A percentile compares a stretch with the other conserved stretches of the same genome.
These are phyloP conservation scores for Vanessa tameamea DNA, from an alignment of 1,140 invertebrate species.

Conservation along the genomic window DNA sequence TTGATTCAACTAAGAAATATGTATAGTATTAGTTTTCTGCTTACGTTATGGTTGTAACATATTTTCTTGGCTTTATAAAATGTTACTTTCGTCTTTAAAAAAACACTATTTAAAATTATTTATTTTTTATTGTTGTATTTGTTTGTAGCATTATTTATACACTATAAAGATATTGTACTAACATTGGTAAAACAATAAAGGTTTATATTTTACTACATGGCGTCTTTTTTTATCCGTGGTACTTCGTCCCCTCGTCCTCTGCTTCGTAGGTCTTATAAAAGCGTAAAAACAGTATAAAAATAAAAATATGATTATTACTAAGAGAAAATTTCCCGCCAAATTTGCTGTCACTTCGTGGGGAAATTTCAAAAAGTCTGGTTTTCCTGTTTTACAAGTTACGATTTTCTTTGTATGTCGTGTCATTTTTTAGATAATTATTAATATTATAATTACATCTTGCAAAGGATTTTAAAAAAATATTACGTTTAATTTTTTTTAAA, in stretches of 20 bases:
- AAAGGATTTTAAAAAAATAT: too few relatives aligned
- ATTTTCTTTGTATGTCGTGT: not conserved
- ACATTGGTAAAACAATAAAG: conserved; percentile 25
- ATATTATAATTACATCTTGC: too few relatives aligned
- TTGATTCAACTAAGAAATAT: too few relatives aligned
- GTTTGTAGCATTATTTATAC: conserved; percentile 21
- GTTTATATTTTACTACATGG: conserved; percentile 29
- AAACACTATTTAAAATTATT: conserved; percentile 3
- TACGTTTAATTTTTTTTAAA: too few relatives aligned
- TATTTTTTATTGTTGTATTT: conserved; percentile 17
- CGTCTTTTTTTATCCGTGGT: conserved; percentile 7
- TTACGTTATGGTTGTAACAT: not conserved
- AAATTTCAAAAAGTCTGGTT: conserved; percentile 1
- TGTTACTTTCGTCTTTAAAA: not conserved
- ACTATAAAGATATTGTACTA: conserved; percentile 10
- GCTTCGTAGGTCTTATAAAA: not conserved
- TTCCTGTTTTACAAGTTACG: not conserved
- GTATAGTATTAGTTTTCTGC: not conserved
- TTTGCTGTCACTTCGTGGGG: conserved; percentile 10
- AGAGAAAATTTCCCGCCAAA: conserved; percentile 10
- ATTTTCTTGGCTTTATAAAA: not conserved
- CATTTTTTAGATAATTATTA: too few relatives aligned
- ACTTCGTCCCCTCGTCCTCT: not conserved
- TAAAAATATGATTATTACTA: not conserved
- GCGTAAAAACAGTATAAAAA: conserved; percentile 3